Percentiles rank a stretch among this genome's conserved stretches.
phyloP scores from a whole-genome alignment of 2,113 vertebrate species.

The Suricata suricatta region DNA sequence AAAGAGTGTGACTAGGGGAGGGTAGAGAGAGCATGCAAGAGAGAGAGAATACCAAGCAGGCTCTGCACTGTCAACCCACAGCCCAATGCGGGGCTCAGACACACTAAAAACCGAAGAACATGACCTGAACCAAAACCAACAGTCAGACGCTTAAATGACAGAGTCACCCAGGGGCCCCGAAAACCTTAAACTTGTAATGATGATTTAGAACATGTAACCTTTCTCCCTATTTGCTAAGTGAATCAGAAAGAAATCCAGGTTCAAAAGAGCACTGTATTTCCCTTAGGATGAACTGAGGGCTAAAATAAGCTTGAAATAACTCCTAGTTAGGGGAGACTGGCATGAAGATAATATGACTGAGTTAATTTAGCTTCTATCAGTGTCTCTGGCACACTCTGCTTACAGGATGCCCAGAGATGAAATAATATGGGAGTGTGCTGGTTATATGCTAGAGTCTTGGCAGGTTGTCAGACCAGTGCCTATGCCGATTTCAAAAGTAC shows the following conservation, averaged over 20 bases:
- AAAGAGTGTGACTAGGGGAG: too few relatives aligned
- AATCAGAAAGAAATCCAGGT: not conserved
- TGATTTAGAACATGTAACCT: not conserved
- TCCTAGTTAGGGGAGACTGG: not conserved
- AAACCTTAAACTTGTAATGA: not conserved
- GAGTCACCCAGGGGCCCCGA: too few relatives aligned
- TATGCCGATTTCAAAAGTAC: not conserved
- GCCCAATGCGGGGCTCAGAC: too few relatives aligned
- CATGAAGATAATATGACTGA: not conserved
- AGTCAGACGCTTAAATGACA: too few relatives aligned
- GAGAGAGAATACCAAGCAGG: too few relatives aligned
- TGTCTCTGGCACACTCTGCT: not conserved
- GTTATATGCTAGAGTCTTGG: not conserved
- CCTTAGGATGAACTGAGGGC: not conserved
- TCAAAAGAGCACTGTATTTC: not conserved
- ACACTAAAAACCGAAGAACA: too few relatives aligned
- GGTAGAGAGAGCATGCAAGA: too few relatives aligned
- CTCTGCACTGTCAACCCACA: too few relatives aligned
- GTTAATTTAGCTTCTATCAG: conserved; percentile 44
- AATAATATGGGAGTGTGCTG: not conserved
- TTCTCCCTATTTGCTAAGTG: not conserved
- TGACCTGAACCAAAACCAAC: too few relatives aligned
- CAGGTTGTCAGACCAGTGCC: not conserved
- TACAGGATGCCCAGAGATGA: not conserved
- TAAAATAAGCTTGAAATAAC: conserved; percentile 2